Base-by-base conservation (phyloP, 2,888 invertebrate species). In the Hoplodrina blanda region DNA sequence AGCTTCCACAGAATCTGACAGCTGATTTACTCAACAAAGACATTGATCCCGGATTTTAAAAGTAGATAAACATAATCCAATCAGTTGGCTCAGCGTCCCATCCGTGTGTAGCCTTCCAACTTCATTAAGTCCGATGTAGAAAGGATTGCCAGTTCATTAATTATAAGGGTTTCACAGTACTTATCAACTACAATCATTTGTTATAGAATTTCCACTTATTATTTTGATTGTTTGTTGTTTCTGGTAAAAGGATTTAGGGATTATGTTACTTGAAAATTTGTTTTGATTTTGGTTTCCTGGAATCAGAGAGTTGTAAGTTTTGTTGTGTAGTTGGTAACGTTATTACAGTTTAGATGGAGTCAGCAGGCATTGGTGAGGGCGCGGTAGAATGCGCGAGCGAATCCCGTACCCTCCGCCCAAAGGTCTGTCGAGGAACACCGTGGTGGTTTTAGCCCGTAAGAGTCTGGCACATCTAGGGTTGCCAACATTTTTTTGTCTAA, bases 61-160 rank as follows among this genome's bases (percentile, higher is more conserved):
- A 20, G 19, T 20, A 0, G 8, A 63, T 30, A 8, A 25, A n/a
- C n/a, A 33, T 74, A 55, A 56, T 52, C 20, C 25, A 25, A 59
- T 59, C 56, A 0, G 68, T 68, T 69, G 66, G 62, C 20, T 1
- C 49, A 25, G 80, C 56, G 71, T 46, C 6, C 0, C 0, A 0
- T 1, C 90, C 74, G 86, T 92, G 68, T 89, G 85, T 88, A 73
- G 7, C 67, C 57, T 74, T 79, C 74, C 84, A 73, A 88, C 91
- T 94, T 93, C 92, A 94, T 93, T 93, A 92, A 89, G 89, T 87
- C 82, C 87, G 80, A 90, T 88, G 87, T 87, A 89, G 88, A 93
- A 94, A 93, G 93, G 94, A 93, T 94, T 94, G 92, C 87, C 85
- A 86, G 88, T 92, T 91, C 94, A 95, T 94, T 95, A 94, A 95